Evolutionary conservation across 2,888 invertebrate genomes (phyloP).

Genomic region (Pediacus dermestoides): DNA sequence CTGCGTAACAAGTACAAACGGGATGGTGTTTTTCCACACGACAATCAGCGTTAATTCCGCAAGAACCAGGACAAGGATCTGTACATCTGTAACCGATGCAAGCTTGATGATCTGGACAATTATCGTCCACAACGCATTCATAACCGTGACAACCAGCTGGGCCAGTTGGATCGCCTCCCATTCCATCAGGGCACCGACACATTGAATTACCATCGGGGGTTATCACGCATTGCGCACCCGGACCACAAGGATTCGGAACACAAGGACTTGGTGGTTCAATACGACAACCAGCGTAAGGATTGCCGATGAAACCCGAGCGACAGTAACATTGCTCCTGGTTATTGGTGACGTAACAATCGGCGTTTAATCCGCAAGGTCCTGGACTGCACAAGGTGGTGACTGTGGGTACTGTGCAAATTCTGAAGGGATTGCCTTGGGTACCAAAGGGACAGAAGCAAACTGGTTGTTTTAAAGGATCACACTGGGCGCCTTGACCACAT

Average conservation of each 20-base stretch:
- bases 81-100: slow-evolving; percentile 78
- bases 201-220: slow-evolving; percentile 66
- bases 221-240: slow-evolving; percentile 68
- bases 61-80: slow-evolving; percentile 79
- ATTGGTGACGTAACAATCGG: slow-evolving; percentile 79
- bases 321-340: slow-evolving; percentile 85
- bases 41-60: slow-evolving; percentile 72
- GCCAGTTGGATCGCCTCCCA: slow-evolving; percentile 73
- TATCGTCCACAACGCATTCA: slow-evolving; percentile 76
- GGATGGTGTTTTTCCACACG: slow-evolving; percentile 76
- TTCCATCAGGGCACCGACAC: slow-evolving; percentile 71
- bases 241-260: slow-evolving; percentile 77
- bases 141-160: slow-evolving; percentile 69
- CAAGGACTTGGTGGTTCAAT: slow-evolving; percentile 68
- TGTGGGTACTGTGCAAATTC: slow-evolving; percentile 63
- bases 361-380: slow-evolving; percentile 77
- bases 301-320: slow-evolving; percentile 68
- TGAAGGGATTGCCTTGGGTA: slow-evolving; percentile 79
- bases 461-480: slow-evolving; percentile 73
- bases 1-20: slow-evolving; percentile 70
- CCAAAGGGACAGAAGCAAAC: slow-evolving; percentile 84
- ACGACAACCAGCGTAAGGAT: slow-evolving; percentile 75
- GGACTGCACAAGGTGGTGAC: slow-evolving; percentile 69
- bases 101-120: slow-evolving; percentile 68
- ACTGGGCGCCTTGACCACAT: slow-evolving; percentile 74